Conservation (phyloP, 2,888 invertebrate genomes). For the Gasteruption jaculator region DNA sequence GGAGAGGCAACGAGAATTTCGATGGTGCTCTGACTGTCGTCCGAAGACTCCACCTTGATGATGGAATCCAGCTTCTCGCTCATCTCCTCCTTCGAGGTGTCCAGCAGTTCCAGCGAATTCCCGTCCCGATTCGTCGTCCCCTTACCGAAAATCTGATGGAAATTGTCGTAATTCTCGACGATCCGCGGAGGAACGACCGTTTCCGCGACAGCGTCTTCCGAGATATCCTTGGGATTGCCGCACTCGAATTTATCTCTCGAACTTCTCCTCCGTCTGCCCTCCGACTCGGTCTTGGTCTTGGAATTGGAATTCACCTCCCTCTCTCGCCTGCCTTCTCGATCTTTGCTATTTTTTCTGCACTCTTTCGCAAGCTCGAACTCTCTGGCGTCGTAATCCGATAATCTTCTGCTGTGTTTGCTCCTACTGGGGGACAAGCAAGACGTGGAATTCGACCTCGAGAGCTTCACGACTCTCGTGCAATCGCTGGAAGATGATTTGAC, state of each 20-base stretch:
- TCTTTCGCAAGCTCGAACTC: slow-evolving; percentile 10
- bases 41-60: slow-evolving; percentile 45
- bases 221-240: too few relatives aligned
- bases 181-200: too few relatives aligned
- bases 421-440: slow-evolving; percentile 26
- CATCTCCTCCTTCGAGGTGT: background rate
- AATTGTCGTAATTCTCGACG: slow-evolving; percentile 9
- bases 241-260: too few relatives aligned
- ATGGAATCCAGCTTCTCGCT: slow-evolving; percentile 24
- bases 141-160: slow-evolving; percentile 3
- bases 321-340: too few relatives aligned
- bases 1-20: slow-evolving; percentile 45
- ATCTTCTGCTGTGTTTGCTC: slow-evolving; percentile 26
- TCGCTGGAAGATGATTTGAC: too few relatives aligned
- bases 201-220: too few relatives aligned
- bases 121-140: slow-evolving; percentile 14
- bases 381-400: slow-evolving; percentile 24
- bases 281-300: too few relatives aligned
- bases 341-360: too few relatives aligned
- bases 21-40: slow-evolving; percentile 46
- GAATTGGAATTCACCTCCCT: too few relatives aligned
- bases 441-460: slow-evolving; percentile 31
- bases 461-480: slow-evolving; percentile 27
- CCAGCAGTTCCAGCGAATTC: slow-evolving; percentile 4
- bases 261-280: too few relatives aligned